These are phyloP conservation scores for Petrolisthes manimaculis DNA, from an alignment of 2,888 invertebrate genomes.

Conservation along the genomic window DNA sequence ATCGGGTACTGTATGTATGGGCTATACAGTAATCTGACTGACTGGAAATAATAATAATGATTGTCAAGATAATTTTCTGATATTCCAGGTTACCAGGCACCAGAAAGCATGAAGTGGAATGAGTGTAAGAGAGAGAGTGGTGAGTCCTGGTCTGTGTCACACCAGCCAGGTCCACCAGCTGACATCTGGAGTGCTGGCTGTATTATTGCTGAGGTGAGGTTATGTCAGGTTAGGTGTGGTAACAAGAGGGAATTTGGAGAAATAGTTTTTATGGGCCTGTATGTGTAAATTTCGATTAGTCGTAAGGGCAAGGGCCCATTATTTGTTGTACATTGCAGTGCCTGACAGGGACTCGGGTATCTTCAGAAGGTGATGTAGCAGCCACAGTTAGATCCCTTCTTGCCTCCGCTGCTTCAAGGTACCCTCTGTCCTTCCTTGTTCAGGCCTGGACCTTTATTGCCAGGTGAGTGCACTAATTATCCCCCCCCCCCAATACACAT, in stretches of 20 bases:
- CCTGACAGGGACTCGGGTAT: neutral
- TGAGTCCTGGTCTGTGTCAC: neutral
- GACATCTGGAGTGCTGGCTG: conserved; percentile 42
- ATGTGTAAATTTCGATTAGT: neutral
- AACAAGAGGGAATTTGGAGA: neutral
- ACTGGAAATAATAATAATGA: too few species aligned
- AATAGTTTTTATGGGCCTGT: neutral
- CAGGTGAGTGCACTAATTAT: neutral
- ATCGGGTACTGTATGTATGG: too few species aligned
- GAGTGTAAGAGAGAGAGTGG: neutral
- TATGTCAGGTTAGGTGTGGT: neutral
- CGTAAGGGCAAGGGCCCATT: too few species aligned
- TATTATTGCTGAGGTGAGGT: conserved; percentile 30
- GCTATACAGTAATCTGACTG: too few species aligned
- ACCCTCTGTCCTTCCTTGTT: neutral
- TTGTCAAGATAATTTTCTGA: too few species aligned
- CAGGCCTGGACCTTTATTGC: neutral
- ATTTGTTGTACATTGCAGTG: neutral
- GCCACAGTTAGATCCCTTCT: neutral
- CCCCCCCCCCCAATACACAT: too few species aligned
- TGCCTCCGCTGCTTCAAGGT: neutral
- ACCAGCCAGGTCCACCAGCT: conserved; percentile 30
- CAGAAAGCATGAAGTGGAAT: conserved; percentile 30
- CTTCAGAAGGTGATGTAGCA: neutral
- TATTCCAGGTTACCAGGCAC: conserved; percentile 30